phyloP scores from a whole-genome alignment of 2,888 invertebrate species.

The Lydus trimaculatus region DNA sequence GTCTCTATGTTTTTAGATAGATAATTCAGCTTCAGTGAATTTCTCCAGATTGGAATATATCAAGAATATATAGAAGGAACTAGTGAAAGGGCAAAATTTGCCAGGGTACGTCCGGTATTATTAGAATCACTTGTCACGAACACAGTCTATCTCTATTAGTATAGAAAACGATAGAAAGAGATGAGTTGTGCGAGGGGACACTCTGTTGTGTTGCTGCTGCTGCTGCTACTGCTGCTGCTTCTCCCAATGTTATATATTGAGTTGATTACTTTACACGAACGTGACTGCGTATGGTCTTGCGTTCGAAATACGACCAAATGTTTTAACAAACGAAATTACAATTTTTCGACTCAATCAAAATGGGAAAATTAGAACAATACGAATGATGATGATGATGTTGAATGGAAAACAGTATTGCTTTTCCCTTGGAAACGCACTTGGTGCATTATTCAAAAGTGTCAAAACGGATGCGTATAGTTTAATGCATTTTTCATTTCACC shows the following conservation, averaged over 20 bases:
- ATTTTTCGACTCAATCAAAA: not conserved
- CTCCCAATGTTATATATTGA: conserved; percentile 38
- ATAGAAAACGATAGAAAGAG: conserved; percentile 30
- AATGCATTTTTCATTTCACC: conserved; percentile 34
- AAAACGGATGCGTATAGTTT: conserved; percentile 30
- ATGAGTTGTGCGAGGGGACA: conserved; percentile 33
- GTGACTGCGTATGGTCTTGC: conserved; percentile 29
- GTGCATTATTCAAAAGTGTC: conserved; percentile 35
- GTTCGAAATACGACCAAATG: not conserved
- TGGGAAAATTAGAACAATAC: not conserved
- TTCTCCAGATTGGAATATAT: not conserved
- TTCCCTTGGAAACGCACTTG: not conserved
- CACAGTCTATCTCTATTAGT: conserved; percentile 45
- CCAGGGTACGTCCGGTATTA: conserved; percentile 43
- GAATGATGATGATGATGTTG: not conserved
- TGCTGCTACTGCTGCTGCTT: not conserved
- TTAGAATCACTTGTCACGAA: conserved; percentile 49
- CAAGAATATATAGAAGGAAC: not conserved
- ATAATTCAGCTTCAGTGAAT: not conserved
- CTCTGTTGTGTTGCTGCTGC: not conserved
- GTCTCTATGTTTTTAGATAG: not conserved
- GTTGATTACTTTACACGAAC: conserved; percentile 44
- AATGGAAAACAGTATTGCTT: not conserved
- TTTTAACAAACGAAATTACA: conserved; percentile 13
- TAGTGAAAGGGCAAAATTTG: conserved; percentile 8